phyloP scores from a whole-genome alignment of 1,140 invertebrate genomes.

The Heliconius nattereri region DNA sequence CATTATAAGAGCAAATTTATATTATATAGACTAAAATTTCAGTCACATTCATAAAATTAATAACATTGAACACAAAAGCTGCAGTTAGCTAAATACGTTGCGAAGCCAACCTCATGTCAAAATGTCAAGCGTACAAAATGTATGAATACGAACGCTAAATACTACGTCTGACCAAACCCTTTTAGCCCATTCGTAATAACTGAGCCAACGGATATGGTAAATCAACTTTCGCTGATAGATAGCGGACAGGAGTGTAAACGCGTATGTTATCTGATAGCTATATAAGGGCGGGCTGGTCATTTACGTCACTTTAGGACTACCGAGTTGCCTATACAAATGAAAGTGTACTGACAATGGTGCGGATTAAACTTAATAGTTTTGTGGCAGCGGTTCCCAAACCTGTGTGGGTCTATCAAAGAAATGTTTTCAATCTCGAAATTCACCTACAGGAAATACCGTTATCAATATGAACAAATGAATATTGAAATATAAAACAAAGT shows the following conservation, averaged over 20 bases:
- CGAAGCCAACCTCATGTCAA: background rate
- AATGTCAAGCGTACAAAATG: background rate
- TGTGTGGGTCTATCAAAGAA: too few species aligned
- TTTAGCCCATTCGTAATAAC: constrained; percentile 28
- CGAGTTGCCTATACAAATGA: constrained; percentile 27
- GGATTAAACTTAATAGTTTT: constrained; percentile 26
- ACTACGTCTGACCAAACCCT: background rate
- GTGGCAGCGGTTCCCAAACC: too few species aligned
- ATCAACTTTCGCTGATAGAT: constrained; percentile 50
- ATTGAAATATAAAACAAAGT: too few species aligned
- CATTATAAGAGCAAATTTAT: background rate
- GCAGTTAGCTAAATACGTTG: background rate
- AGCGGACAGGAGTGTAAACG: constrained; percentile 40
- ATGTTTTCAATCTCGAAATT: too few species aligned
- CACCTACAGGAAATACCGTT: too few species aligned
- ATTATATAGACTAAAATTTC: background rate
- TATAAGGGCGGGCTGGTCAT: constrained; percentile 28
- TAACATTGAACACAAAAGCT: background rate
- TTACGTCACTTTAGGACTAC: constrained; percentile 31
- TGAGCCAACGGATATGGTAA: constrained; percentile 43
- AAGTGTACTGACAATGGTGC: constrained; percentile 31
- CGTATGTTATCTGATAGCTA: constrained; percentile 41
- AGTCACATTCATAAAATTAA: background rate
- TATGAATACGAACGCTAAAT: background rate
- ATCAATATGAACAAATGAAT: too few species aligned